These are phyloP conservation scores for Sphinx pinastri DNA, from an alignment of 2,888 invertebrate species.

Conservation along the genomic window DNA sequence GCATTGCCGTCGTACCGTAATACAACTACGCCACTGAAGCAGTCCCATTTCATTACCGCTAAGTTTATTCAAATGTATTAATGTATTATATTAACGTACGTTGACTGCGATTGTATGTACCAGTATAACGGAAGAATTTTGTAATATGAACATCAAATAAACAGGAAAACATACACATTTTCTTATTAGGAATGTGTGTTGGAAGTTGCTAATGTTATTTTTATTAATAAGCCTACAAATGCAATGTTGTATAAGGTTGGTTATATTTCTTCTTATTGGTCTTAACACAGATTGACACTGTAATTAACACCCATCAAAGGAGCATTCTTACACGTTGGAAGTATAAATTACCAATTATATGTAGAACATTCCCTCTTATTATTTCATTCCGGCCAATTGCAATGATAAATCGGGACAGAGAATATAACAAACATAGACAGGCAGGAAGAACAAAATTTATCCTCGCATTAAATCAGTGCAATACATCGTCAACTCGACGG, in stretches of 20 bases:
- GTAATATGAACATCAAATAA: too few species aligned
- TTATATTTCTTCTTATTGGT: neutral
- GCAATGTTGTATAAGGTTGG: neutral
- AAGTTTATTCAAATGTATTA: too few species aligned
- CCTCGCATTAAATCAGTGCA: neutral
- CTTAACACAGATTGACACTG: neutral
- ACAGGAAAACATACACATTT: too few species aligned
- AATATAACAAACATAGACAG: neutral
- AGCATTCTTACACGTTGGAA: neutral
- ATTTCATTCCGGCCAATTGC: conserved; percentile 5
- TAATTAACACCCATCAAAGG: neutral
- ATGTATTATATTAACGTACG: too few species aligned
- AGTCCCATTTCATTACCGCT: too few species aligned
- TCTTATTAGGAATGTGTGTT: too few species aligned
- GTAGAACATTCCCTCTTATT: neutral
- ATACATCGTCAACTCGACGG: neutral
- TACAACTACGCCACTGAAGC: too few species aligned
- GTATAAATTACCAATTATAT: neutral
- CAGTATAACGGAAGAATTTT: too few species aligned
- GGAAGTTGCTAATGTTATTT: too few species aligned
- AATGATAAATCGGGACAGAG: neutral
- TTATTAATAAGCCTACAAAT: neutral
- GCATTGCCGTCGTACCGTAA: too few species aligned
- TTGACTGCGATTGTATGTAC: too few species aligned
- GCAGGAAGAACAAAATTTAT: conserved; percentile 8